Evolutionary conservation across 1,140 invertebrate genomes (phyloP), one percentile per base, ranked within the genome.

Genomic region (Scaptomyza pallida): DNA sequence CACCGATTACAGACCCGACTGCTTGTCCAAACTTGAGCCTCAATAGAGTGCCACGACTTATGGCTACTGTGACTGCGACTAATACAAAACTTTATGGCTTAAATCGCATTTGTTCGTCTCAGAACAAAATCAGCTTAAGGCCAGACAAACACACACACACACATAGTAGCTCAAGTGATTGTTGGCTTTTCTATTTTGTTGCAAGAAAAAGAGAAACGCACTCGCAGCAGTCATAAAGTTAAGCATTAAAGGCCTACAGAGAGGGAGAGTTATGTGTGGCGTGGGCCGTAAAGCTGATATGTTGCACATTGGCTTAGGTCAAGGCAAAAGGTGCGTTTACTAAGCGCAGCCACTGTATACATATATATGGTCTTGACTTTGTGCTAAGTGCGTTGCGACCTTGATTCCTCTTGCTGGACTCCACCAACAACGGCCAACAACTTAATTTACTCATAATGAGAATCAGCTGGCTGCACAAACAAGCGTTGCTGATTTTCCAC

Each of bases 51-150:
- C 26, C 60, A 71, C 59, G 51, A 45, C 44, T 65, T 54, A 37
- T 35, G 35, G 54, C 21, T 5, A 54, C 41, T 41, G 54, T 57
- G 41, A 61, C 41, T 56, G 48, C 21, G 17, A 45, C 71, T 86
- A 86, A 86, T 88, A 76, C 78, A 82, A 72, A 78, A 88, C 45
- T 88, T 88, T 88, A 88, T 88, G 75, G 83, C 64, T 56, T 55
- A 78, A 88, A 88, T 88, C 81, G 82, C 75, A 72, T 83, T 83
- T 76, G 80, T 65, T 76, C 59, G 79, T 45, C 65, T 70, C 73
- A 86, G 77, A 86, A 86, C 77, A 63, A 86, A 86, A 86, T 70
- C 82, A 80, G 82, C 82, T 88, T 88, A 86, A 72, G 69, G 55
- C 55, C 52, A 57, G 23, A 13, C 35, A 26, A 19, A 26, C 15